Conservation (phyloP, 2,888 invertebrate genomes). For the Omphaloscelis lunosa region DNA sequence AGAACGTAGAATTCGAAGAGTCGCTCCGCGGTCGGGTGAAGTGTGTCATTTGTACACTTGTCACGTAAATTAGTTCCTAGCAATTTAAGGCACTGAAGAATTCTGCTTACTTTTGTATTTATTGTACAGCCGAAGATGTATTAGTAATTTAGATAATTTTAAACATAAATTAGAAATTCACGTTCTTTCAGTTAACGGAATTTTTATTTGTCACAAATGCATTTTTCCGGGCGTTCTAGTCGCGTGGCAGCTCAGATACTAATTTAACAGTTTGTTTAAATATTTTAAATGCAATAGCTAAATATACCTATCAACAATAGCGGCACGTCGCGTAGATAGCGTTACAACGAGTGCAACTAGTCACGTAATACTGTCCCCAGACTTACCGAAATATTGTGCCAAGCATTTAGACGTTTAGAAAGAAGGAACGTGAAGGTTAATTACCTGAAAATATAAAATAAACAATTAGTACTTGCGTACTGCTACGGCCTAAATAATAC, state of each 20-base stretch:
- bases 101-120: slow-evolving; percentile 52
- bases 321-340: slow-evolving; percentile 39
- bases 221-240: slow-evolving; percentile 5
- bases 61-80: slow-evolving; percentile 64
- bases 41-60: slow-evolving; percentile 62
- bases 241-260: background rate
- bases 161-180: slow-evolving; percentile 41
- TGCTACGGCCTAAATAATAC: slow-evolving; percentile 56
- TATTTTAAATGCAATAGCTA: slow-evolving; percentile 20
- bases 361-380: slow-evolving; percentile 82
- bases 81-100: slow-evolving; percentile 62
- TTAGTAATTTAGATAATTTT: slow-evolving; percentile 49
- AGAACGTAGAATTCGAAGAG: slow-evolving; percentile 46
- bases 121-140: slow-evolving; percentile 49
- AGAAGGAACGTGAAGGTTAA: slow-evolving; percentile 89
- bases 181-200: slow-evolving; percentile 42
- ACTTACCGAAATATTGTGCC: slow-evolving; percentile 88
- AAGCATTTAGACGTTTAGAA: slow-evolving; percentile 84
- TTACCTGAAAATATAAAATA: slow-evolving; percentile 89
- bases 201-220: slow-evolving; percentile 40
- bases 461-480: slow-evolving; percentile 77
- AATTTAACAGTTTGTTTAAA: slow-evolving; percentile 16
- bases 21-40: slow-evolving; percentile 39
- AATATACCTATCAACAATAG: slow-evolving; percentile 28
- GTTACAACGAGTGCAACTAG: slow-evolving; percentile 74